Evolutionary conservation across 1,140 invertebrate species (phyloP).

Genomic region (Idris sp.): DNA sequence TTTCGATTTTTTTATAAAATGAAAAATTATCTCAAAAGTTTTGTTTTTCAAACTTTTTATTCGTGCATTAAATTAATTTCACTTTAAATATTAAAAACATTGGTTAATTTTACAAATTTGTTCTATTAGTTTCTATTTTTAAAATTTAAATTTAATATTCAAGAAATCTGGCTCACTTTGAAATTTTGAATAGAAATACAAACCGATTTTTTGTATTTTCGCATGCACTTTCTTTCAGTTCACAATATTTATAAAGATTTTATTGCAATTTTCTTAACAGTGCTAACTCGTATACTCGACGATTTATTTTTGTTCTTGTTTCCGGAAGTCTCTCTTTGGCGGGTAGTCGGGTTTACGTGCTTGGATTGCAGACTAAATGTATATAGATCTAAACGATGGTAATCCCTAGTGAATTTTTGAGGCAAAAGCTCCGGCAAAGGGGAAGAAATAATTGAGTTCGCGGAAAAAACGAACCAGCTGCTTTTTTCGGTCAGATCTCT

Average conservation of each 20-base stretch:
- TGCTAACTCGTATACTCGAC: slow-evolving; percentile 31
- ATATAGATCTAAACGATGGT: slow-evolving; percentile 49
- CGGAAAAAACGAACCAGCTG: slow-evolving; percentile 33
- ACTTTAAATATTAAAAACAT: too few relatives aligned
- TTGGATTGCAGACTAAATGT: slow-evolving; percentile 43
- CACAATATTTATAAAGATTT: slow-evolving; percentile 24
- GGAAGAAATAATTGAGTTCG: slow-evolving; percentile 50
- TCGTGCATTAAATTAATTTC: too few relatives aligned
- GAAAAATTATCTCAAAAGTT: too few relatives aligned
- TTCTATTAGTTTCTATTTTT: too few relatives aligned
- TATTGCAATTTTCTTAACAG: slow-evolving; percentile 19
- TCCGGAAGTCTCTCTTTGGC: slow-evolving; percentile 43
- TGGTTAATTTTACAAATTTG: too few relatives aligned
- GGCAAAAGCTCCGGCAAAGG: slow-evolving; percentile 26
- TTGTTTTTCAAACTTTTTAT: too few relatives aligned
- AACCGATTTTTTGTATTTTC: too few relatives aligned
- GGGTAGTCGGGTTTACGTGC: slow-evolving; percentile 49
- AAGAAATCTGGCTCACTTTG: too few relatives aligned
- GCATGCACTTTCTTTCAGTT: too few relatives aligned
- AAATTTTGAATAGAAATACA: too few relatives aligned
- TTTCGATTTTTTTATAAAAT: too few relatives aligned
- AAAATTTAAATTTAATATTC: too few relatives aligned
- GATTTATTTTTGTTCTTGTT: slow-evolving; percentile 50
- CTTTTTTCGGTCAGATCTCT: slow-evolving; percentile 44
- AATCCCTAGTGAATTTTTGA: slow-evolving; percentile 62